Conservation (phyloP, 2,797 vertebrate genomes). For the Sebastes trivittatus region DNA sequence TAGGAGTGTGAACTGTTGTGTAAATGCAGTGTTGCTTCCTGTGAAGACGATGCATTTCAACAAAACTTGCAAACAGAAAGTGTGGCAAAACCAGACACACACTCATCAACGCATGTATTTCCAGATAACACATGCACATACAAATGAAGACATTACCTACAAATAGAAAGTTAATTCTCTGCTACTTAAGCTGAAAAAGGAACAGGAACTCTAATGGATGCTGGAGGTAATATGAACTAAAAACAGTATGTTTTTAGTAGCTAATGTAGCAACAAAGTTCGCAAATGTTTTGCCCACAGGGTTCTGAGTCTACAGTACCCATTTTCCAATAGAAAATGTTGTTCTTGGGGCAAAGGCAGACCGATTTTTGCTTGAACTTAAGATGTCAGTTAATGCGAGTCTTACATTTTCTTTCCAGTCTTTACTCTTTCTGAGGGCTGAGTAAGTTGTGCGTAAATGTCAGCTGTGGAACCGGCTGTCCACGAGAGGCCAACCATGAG, state of each 20-base stretch:
- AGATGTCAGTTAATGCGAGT: conserved; percentile 12
- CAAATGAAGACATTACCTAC: neutral
- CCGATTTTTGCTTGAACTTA: neutral
- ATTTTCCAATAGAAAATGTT: neutral
- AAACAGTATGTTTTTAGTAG: neutral
- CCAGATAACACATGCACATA: neutral
- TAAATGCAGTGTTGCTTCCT: neutral
- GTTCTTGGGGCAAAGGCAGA: accelerated
- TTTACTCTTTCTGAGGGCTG: conserved; percentile 11
- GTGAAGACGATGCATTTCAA: conserved; percentile 19
- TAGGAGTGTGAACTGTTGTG: conserved; percentile 1
- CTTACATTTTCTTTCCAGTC: neutral
- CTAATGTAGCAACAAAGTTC: neutral
- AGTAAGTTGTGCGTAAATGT: conserved; percentile 70
- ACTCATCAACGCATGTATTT: neutral
- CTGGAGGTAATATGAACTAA: too few relatives aligned
- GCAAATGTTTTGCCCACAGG: neutral
- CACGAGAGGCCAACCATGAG: conserved; percentile 63
- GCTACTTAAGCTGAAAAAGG: neutral
- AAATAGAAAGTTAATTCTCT: neutral
- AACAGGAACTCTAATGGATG: neutral
- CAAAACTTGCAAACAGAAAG: neutral
- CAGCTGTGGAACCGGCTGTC: conserved; percentile 55
- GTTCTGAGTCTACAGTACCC: neutral
- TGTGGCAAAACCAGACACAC: neutral